Evolutionary conservation across 2,888 invertebrate genomes (phyloP).

Genomic region (Arctia plantaginis): DNA sequence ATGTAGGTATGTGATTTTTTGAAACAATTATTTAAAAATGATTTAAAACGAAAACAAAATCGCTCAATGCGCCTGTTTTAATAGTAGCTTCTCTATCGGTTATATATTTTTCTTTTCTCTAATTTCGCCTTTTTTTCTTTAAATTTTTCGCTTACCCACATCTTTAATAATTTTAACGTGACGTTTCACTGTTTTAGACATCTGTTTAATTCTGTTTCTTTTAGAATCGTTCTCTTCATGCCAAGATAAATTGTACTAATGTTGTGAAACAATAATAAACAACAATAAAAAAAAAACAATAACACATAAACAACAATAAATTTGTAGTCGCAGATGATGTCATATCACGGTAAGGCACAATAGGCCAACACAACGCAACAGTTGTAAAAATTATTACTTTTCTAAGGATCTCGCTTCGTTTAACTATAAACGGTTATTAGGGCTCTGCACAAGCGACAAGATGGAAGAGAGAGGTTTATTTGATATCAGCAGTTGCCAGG

Average conservation of each 20-base stretch:
- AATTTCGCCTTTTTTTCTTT: neutral
- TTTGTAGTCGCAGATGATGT: slow-evolving; percentile 28
- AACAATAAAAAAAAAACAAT: too few relatives aligned
- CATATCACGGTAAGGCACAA: slow-evolving; percentile 49
- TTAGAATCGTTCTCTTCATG: neutral
- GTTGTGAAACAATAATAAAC: neutral
- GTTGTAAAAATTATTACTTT: slow-evolving; percentile 74
- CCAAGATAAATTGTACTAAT: too few relatives aligned
- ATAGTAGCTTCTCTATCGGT: neutral
- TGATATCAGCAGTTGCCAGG: too few relatives aligned
- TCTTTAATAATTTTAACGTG: neutral
- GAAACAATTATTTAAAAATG: too few relatives aligned
- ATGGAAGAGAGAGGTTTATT: neutral
- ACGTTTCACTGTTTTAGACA: neutral
- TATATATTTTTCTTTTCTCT: too few relatives aligned
- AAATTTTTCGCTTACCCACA: neutral
- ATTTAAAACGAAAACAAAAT: neutral
- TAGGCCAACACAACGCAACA: slow-evolving; percentile 57
- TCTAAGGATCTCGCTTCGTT: slow-evolving; percentile 69
- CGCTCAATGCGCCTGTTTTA: neutral
- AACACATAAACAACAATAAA: too few relatives aligned
- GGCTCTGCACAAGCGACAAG: slow-evolving; percentile 33
- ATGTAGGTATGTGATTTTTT: too few relatives aligned
- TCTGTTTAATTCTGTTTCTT: neutral
- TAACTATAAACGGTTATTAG: slow-evolving; percentile 57